Percentiles rank a stretch among this genome's conserved stretches.
Evolutionary conservation across 2,888 invertebrate genomes (phyloP).

Genomic region (Ectemnius continuus): DNA sequence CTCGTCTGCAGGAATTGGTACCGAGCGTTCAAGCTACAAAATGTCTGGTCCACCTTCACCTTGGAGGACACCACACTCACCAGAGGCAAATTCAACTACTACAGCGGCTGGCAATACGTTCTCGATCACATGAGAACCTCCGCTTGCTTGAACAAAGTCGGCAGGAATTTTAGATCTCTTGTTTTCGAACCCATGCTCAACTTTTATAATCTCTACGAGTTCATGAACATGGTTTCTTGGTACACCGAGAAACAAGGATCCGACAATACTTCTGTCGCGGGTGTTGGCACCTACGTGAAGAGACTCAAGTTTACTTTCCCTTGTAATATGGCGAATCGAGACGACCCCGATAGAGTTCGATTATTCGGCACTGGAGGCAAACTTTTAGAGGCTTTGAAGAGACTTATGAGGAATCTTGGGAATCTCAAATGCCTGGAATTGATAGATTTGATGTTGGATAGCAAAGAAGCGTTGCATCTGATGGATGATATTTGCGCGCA

Average conservation of each 20-base stretch:
- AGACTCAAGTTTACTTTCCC: constrained; percentile 86
- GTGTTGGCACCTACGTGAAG: constrained; percentile 81
- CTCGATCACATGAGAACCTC: constrained; percentile 87
- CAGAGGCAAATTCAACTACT: constrained; percentile 87
- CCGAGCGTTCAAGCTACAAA: constrained; percentile 85
- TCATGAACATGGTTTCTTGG: constrained; percentile 89
- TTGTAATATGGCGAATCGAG: constrained; percentile 84
- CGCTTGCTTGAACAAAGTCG: constrained; percentile 84
- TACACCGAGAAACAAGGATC: constrained; percentile 80
- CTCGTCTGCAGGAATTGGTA: constrained; percentile 85
- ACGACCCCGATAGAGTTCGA: constrained; percentile 82
- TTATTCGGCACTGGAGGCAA: constrained; percentile 90
- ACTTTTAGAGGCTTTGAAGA: constrained; percentile 83
- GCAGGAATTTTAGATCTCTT: constrained; percentile 83
- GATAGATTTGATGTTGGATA: constrained; percentile 87
- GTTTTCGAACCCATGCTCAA: constrained; percentile 87
- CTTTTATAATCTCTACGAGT: constrained; percentile 90
- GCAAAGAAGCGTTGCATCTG: constrained; percentile 84
- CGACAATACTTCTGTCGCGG: constrained; percentile 72
- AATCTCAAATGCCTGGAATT: constrained; percentile 84
- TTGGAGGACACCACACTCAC: constrained; percentile 87
- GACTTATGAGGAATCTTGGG: constrained; percentile 84
- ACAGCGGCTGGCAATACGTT: constrained; percentile 89
- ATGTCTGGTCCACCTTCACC: constrained; percentile 87
- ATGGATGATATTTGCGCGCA: constrained; percentile 85